Percentiles rank a stretch among this genome's conserved stretches.
phyloP scores from a whole-genome alignment of 2,797 vertebrate species.

The Peromyscus melanophrys region DNA sequence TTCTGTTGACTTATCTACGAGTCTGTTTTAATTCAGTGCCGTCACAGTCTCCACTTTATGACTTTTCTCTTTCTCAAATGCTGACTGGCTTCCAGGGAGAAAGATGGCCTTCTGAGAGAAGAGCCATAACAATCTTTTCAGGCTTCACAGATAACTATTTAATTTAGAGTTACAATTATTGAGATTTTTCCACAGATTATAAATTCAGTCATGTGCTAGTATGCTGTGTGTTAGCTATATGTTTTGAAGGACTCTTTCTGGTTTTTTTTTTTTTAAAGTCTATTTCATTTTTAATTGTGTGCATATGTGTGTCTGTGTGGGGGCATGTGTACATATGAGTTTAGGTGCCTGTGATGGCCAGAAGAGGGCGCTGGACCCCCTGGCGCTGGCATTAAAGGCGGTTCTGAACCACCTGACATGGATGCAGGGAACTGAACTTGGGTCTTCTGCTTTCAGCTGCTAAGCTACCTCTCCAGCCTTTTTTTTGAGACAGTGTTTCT shows the following conservation, averaged over 20 bases:
- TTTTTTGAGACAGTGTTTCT: neutral
- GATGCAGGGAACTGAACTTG: neutral
- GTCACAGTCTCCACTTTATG: neutral
- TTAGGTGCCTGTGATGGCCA: neutral
- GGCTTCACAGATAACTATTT: neutral
- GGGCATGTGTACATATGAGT: neutral
- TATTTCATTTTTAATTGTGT: neutral
- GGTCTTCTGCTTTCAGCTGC: neutral
- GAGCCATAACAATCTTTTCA: accelerated
- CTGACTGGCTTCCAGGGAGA: neutral
- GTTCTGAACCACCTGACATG: neutral
- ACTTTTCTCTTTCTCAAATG: neutral
- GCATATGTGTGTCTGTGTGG: neutral
- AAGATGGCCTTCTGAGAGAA: neutral
- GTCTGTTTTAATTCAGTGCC: constrained; percentile 21
- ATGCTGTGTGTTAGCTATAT: neutral
- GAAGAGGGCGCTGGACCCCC: neutral
- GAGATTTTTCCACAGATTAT: neutral
- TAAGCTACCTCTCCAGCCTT: neutral
- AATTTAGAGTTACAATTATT: neutral
- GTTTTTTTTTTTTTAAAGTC: neutral
- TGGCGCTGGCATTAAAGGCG: neutral
- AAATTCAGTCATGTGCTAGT: neutral
- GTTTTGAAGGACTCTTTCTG: neutral
- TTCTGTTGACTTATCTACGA: neutral